Percentiles rank a stretch among this genome's conserved stretches.
Evolutionary conservation across 2,113 vertebrate genomes (phyloP).

Genomic region (Neolamprologus caudopunctatus): DNA sequence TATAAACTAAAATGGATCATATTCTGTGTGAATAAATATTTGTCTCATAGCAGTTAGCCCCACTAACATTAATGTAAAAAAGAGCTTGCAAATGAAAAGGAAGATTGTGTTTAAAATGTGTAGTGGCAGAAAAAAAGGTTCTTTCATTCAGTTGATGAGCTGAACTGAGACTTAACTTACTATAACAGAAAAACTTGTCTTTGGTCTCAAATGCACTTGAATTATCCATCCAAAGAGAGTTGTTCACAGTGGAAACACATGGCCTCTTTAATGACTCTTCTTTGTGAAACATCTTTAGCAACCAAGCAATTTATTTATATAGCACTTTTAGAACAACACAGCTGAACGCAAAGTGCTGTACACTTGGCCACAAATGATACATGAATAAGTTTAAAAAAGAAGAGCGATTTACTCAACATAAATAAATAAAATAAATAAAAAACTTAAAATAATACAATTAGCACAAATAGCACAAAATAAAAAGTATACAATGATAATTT

Average conservation of each 20-base stretch:
- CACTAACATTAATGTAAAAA: not conserved
- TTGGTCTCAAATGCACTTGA: not conserved
- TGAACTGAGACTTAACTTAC: not conserved
- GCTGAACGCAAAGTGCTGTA: not conserved
- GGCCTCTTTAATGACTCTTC: not conserved
- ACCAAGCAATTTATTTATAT: not conserved
- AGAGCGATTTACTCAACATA: not conserved
- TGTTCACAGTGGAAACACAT: not conserved
- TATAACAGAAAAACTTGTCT: not conserved
- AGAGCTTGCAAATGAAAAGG: not conserved
- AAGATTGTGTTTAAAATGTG: not conserved
- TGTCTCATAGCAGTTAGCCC: not conserved
- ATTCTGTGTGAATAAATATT: not conserved
- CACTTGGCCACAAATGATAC: not conserved
- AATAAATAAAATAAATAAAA: not conserved
- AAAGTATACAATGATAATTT: not conserved
- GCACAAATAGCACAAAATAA: not conserved
- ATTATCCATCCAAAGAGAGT: not conserved
- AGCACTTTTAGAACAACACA: not conserved
- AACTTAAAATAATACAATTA: not conserved
- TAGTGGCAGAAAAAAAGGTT: not conserved
- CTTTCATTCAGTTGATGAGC: not conserved
- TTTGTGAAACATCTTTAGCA: not conserved
- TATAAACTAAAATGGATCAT: not conserved
- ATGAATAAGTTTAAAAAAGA: not conserved